These are phyloP conservation scores for Calephelis perditalis DNA, from an alignment of 2,888 invertebrate genomes.

Conservation along the genomic window DNA sequence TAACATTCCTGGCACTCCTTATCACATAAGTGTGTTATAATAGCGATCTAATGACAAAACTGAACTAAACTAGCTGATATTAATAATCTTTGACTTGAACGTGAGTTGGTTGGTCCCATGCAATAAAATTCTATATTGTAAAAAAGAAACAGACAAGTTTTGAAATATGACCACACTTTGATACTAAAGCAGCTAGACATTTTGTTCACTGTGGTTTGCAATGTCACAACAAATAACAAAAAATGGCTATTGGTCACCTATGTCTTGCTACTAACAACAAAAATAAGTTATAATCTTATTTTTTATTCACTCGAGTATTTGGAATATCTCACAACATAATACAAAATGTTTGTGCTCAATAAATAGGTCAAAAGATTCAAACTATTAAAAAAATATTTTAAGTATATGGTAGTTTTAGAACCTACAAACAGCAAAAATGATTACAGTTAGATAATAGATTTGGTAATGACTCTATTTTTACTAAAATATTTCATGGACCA, in stretches of 20 bases:
- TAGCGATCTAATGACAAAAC: no score
- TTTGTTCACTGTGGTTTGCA: not conserved
- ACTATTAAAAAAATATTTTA: no score
- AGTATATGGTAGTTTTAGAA: not conserved
- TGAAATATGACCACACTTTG: no score
- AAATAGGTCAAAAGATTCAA: no score
- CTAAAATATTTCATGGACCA: not conserved
- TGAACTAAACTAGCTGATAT: no score
- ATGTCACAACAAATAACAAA: conserved; percentile 34
- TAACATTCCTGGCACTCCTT: no score
- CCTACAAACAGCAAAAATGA: not conserved
- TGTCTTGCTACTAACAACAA: conserved; percentile 46
- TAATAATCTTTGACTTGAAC: no score
- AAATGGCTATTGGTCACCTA: conserved; percentile 7
- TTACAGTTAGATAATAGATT: not conserved
- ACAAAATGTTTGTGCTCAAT: no score
- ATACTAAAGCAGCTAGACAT: not conserved
- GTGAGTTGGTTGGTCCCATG: no score
- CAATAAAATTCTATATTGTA: no score
- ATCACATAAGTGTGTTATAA: no score
- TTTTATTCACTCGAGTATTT: conserved; percentile 45
- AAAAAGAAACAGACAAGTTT: no score
- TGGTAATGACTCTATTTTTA: not conserved
- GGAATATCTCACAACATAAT: conserved; percentile 4
- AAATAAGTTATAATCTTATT: not conserved